Base-by-base conservation (phyloP, 2,888 invertebrate genomes). In the Vandiemenella viatica region DNA sequence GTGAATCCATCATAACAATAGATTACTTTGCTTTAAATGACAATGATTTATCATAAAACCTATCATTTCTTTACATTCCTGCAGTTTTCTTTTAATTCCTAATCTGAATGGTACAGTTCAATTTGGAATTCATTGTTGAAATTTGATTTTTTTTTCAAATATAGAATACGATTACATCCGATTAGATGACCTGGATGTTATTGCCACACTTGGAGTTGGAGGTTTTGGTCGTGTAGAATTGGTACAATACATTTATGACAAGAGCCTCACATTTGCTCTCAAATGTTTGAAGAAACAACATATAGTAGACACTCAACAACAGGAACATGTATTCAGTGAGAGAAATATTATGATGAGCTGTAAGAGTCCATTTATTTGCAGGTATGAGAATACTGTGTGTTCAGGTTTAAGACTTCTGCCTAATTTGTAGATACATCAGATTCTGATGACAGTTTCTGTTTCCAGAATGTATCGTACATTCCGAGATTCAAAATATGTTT, bases 171-270 rank as follows among this genome's bases (percentile, higher is more conserved):
- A 60, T 7, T 59, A 62, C 19, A 60, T 75, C 4, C 63, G 65
- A 15, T 61, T 76, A 50, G 74, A 76, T 20, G 86, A 93, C 59
- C 69, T 96, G 56, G 83, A 84, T 59, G 77, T 82, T 51, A 72
- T 89, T 16, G 84, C 84, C 18, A 92, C 91, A 0, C 72, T 95
- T 56, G 95, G 95, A 1, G 84, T 92, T 13, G 95, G 95, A 5
- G 93, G 92, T 2, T 92, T 92, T 62, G 92, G 92, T 1, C 74
- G 90, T 2, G 92, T 92, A 0, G 90, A 88, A 61, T 69, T 89
- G 52, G 83, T 83, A 17, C 72, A 73, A 21, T 76, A 79, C 59
- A 71, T 71, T 46, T 70, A 70, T 1, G 67, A 76, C 48, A 67
- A 67, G 37, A 67, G 74, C 61, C 60, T 71, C 10, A 76, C 75